phyloP scores from a whole-genome alignment of 1,140 invertebrate species.

The Diachasma alloeum region DNA sequence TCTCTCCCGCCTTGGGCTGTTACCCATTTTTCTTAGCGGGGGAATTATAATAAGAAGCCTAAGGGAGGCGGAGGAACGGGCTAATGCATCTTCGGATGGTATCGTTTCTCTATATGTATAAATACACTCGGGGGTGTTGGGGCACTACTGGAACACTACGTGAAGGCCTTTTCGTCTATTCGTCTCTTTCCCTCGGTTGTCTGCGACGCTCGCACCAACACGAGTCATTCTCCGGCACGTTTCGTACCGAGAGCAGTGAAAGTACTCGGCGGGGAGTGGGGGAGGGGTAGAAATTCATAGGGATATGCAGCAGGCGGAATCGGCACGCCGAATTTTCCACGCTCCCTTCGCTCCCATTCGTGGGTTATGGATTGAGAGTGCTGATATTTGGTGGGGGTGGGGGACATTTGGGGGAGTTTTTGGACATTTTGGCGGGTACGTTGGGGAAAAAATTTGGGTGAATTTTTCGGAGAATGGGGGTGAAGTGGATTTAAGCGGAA shows the following conservation, averaged over 20 bases:
- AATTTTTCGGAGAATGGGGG: too few species aligned
- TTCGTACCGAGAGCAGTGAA: constrained; percentile 30
- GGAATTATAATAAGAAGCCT: constrained; percentile 27
- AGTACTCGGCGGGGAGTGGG: constrained; percentile 23
- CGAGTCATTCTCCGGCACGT: constrained; percentile 38
- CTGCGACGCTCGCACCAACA: background rate
- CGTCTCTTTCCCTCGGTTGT: background rate
- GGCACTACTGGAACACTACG: background rate
- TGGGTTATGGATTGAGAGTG: background rate
- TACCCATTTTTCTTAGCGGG: constrained; percentile 27
- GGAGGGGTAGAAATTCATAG: background rate
- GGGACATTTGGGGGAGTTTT: too few species aligned
- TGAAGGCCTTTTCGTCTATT: background rate
- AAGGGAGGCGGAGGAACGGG: background rate
- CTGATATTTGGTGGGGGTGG: background rate
- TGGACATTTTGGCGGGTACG: too few species aligned
- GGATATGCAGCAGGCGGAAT: too few species aligned
- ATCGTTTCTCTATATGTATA: constrained; percentile 8
- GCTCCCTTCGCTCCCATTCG: too few species aligned
- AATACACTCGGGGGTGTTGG: background rate
- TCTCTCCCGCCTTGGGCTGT: constrained; percentile 28
- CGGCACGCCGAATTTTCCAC: too few species aligned
- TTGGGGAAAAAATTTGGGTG: too few species aligned
- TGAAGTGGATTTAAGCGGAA: too few species aligned
- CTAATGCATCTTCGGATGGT: background rate